A percentile compares a stretch with the other conserved stretches of the same genome.
Conservation (phyloP, 23 tunicate genomes). For the Trididemnum miniatum region DNA sequence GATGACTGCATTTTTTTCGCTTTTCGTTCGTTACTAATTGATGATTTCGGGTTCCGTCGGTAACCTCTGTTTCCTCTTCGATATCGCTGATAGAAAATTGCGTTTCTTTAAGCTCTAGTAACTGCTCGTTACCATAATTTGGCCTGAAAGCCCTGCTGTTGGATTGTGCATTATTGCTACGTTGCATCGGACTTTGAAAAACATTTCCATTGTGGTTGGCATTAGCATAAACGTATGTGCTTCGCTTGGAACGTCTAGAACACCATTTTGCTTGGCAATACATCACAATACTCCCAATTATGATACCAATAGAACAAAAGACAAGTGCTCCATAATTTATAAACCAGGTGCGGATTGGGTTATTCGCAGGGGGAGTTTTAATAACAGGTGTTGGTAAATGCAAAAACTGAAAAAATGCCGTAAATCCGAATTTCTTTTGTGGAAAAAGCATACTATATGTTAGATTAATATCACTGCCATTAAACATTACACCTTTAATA, state of each 20-base stretch:
- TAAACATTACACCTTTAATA: conserved; percentile 1
- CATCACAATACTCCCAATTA: background rate
- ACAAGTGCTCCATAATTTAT: background rate
- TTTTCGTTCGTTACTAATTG: no score
- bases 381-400: background rate
- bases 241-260: background rate
- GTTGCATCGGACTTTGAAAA: no score
- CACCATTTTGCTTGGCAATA: background rate
- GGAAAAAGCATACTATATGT: background rate
- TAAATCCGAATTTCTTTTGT: background rate
- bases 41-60: no score
- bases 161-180: no score
- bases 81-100: no score
- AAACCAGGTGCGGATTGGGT: background rate
- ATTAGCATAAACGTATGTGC: background rate
- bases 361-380: background rate
- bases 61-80: no score
- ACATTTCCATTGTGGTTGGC: no score
- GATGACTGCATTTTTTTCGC: no score
- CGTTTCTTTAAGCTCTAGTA: no score
- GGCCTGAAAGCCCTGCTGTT: no score
- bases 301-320: background rate
- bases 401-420: background rate
- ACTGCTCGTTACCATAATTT: no score
- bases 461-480: background rate